Percentiles rank a stretch among this genome's conserved stretches.
Evolutionary conservation across 2,797 vertebrate genomes (phyloP).

Genomic region (Lacerta viridis): DNA sequence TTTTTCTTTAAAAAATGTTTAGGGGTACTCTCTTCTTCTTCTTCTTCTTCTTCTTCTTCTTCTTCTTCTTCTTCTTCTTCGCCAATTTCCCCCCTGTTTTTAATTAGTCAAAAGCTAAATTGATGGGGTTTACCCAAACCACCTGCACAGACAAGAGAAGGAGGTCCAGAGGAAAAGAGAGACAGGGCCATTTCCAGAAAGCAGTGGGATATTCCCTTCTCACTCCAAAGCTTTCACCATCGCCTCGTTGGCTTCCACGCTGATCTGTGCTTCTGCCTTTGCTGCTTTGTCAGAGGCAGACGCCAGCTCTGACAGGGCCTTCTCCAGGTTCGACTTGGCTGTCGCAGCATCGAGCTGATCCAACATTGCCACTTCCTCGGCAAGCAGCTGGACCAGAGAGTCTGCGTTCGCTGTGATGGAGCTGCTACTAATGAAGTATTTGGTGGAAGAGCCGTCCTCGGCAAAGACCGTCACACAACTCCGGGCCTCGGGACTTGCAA

Average conservation of each 20-base stretch:
- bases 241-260: conserved; percentile 92
- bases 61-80: no score
- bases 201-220: conserved; percentile 51
- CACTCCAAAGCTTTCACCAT: conserved; percentile 95
- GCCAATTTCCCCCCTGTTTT: no score
- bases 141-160: conserved; percentile 45
- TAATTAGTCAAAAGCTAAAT: background rate
- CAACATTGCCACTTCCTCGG: conserved; percentile 89
- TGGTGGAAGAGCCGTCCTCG: conserved; percentile 87
- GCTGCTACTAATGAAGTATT: conserved; percentile 96
- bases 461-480: conserved; percentile 87
- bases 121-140: conserved; percentile 35
- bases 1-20: no score
- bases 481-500: conserved; percentile 94
- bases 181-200: conserved; percentile 11
- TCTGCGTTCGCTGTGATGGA: conserved; percentile 92
- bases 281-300: conserved; percentile 83
- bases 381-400: conserved; percentile 92
- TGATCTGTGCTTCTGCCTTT: conserved; percentile 90
- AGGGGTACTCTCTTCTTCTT: background rate
- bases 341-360: conserved; percentile 91
- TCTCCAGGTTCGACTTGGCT: conserved; percentile 93
- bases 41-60: background rate
- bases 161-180: background rate
- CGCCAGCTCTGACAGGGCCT: conserved; percentile 86